A percentile compares a stretch with the other conserved stretches of the same genome.
Conservation (phyloP, 2,888 invertebrate genomes). For the Polydrusus cervinus region DNA sequence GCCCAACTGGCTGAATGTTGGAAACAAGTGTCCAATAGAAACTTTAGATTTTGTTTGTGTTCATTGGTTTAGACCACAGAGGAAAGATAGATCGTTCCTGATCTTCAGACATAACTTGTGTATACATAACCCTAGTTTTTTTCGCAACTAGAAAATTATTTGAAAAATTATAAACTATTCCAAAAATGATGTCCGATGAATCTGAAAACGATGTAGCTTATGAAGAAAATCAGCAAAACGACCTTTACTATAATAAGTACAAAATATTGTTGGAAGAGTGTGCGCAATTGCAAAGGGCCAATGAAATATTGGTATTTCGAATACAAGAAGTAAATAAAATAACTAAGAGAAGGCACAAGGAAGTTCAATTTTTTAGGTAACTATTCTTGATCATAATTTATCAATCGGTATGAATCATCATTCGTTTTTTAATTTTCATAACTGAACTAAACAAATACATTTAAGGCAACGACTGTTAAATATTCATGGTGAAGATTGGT, state of each 20-base stretch:
- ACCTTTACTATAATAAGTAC: constrained; percentile 83
- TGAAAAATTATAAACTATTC: constrained; percentile 10
- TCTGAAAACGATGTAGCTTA: constrained; percentile 75
- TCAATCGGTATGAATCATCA: neutral
- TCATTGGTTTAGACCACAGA: too few relatives aligned
- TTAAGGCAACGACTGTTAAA: constrained; percentile 76
- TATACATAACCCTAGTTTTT: neutral
- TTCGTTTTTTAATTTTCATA: neutral
- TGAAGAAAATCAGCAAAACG: constrained; percentile 74
- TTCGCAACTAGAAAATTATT: neutral
- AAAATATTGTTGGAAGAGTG: constrained; percentile 83
- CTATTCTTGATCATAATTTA: constrained; percentile 6
- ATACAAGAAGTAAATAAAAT: constrained; percentile 83
- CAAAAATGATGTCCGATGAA: constrained; percentile 75
- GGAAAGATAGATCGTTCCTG: too few relatives aligned
- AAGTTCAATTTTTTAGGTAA: constrained; percentile 78
- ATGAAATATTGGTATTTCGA: constrained; percentile 82
- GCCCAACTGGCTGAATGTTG: too few relatives aligned
- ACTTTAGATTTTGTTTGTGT: too few relatives aligned
- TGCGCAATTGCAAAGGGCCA: constrained; percentile 84
- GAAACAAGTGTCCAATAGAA: too few relatives aligned
- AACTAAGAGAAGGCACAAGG: constrained; percentile 79
- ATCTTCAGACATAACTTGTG: too few relatives aligned
- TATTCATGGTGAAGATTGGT: constrained; percentile 81
- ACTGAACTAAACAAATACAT: neutral